Base-by-base conservation (phyloP, 2,888 invertebrate genomes). In the Hirudinaria manillensis region DNA sequence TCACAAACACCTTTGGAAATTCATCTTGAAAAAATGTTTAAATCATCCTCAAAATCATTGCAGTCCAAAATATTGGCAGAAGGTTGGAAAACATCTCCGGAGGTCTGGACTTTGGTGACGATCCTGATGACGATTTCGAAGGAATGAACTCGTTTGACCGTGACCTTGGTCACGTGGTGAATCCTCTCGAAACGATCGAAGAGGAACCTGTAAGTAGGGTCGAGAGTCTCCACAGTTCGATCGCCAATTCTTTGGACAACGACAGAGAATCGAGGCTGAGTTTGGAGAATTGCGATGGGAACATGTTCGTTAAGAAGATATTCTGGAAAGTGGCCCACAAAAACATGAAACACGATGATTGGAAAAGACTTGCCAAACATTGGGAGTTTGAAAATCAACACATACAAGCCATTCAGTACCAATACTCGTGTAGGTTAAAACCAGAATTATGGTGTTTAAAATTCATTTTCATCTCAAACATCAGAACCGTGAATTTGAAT, bases 321-420 rank as follows among this genome's bases (percentile, higher is more conserved):
- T 77, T 86, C 29, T 86, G 85, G 85, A 82, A 82, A 72, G 80
- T 86, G 38, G 83, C 86, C 7, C 83, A 84, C 0, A 84, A 84
- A 77, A 89, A 90, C 79, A 84, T 90, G 68, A 87, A 87, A 21
- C 87, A 87, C 0, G 87, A 87, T 0, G 90, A 90, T 81, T 90
- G 90, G 90, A 89, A 89, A 81, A 87, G 87, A 77, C 84, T 90
- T 61, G 90, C 90, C 0, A 85, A 87, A 38, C 88, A 89, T 80
- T 90, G 90, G 90, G 88, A 89, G 45, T 90, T 90, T 82, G 89
- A 89, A 0, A 88, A 89, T 67, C 90, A 90, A 74, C 90, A 90
- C 81, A 89, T 90, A 76, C 87, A 87, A 79, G 90, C 90, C 29
- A 90, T 90, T 78, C 90, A 90, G 82, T 90, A 90, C 82, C 90